Base-by-base conservation (phyloP, 2,888 invertebrate species). In the Iphiclides podalirius region DNA sequence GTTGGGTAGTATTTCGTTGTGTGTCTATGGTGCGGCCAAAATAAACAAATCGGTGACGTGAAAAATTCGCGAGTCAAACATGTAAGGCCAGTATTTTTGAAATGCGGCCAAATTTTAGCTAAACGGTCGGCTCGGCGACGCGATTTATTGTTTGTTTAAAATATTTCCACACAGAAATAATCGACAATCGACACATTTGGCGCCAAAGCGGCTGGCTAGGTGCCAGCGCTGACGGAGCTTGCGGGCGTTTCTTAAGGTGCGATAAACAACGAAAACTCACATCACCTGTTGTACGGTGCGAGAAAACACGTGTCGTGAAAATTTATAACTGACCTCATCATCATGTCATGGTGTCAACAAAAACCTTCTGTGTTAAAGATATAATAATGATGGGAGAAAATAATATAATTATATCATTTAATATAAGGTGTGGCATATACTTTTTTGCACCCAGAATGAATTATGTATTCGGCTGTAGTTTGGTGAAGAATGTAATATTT, bases 221-320 rank as follows among this genome's bases (percentile, higher is more conserved):
- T 33, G 57, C 70, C 69, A 70, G 60, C 42, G 50, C 48, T 45
- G 51, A 50, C 36, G 54, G 63, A 57, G 64, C 61, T 64, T 64
- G 65, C 66, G 65, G 65, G 54, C 59, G 52, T 53, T 48, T 39
- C 53, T 51, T 33, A 39, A 51, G 57, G 58, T 52, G 45, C 37
- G 50, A 55, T 54, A 57, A 59, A 59, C 59, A 61, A 63, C 57
- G 52, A 47, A 53, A 54, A 47, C 45, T 47, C 46, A 28, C 47
- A 36, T 55, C 53, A 56, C 47, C 53, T 51, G 43, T 39, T 58
- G 53, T 57, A 48, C 31, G 46, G 47, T 47, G 55, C 47, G 15
- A 14, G 23, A 39, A 38, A 17, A 11, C 33, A 8, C n/a, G 17
- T 23, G 13, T 6, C 1, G 13, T 1, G 1, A 9, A 15, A 8